phyloP scores from a whole-genome alignment of 2,888 invertebrate species.

The Apocheima hispidaria region DNA sequence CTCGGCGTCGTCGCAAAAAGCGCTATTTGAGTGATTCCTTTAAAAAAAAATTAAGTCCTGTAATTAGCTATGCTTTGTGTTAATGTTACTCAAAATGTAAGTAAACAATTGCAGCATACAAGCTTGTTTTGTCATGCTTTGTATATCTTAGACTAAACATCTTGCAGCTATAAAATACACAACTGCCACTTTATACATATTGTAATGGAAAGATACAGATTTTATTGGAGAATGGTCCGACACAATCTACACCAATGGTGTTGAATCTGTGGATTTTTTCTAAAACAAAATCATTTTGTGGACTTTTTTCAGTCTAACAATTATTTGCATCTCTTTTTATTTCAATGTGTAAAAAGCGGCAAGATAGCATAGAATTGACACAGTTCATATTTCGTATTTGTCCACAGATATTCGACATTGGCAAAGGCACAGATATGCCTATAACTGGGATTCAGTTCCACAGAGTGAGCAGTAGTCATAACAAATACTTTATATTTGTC shows the following conservation, averaged over 20 bases:
- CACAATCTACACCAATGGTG: background rate
- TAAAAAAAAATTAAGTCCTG: background rate
- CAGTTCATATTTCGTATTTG: conserved; percentile 25
- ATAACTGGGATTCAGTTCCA: conserved; percentile 96
- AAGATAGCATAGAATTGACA: background rate
- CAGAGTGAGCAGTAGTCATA: conserved; percentile 87
- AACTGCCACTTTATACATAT: too few species aligned
- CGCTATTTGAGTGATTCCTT: background rate
- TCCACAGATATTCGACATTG: conserved; percentile 94
- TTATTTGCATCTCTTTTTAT: background rate
- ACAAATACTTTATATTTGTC: conserved; percentile 93
- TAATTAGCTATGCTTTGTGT: conserved; percentile 1
- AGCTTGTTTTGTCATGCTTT: background rate
- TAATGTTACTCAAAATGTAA: background rate
- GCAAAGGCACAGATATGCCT: conserved; percentile 90
- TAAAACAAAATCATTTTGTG: too few species aligned
- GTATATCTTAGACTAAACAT: too few species aligned
- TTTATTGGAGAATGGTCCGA: too few species aligned
- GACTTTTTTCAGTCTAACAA: too few species aligned
- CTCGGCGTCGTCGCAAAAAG: background rate
- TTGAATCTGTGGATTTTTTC: background rate
- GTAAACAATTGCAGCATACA: background rate
- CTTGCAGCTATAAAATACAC: too few species aligned
- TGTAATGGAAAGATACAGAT: too few species aligned
- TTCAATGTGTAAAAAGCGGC: background rate